These are phyloP conservation scores for Sebastes kiyomatsui DNA, from an alignment of 2,797 vertebrate genomes.

Conservation along the genomic window DNA sequence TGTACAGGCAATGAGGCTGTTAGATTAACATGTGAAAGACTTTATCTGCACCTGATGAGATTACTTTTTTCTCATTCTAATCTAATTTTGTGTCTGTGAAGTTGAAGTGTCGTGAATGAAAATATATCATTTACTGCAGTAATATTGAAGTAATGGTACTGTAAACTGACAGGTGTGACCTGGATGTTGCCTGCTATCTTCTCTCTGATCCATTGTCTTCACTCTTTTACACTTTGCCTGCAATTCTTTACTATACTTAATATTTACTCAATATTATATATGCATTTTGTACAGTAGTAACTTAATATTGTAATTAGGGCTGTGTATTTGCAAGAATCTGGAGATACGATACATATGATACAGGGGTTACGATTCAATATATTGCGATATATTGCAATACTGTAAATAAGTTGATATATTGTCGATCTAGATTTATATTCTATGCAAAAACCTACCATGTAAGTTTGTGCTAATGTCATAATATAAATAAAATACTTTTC, in stretches of 20 bases:
- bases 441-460: neutral
- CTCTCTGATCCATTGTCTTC: neutral
- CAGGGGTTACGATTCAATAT: no score
- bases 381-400: no score
- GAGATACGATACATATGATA: no score
- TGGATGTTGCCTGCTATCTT: neutral
- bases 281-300: neutral
- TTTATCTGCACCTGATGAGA: neutral
- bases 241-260: neutral
- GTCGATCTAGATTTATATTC: neutral
- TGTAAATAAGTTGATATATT: no score
- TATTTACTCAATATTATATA: neutral
- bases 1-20: neutral
- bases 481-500: slow-evolving; percentile 3
- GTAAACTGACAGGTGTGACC: neutral
- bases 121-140: neutral
- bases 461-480: neutral
- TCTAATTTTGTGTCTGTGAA: neutral
- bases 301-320: no score
- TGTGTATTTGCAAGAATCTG: no score
- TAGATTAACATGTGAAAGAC: neutral
- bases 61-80: neutral
- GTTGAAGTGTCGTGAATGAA: neutral
- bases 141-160: neutral
- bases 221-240: neutral